phyloP scores from a whole-genome alignment of 2,888 invertebrate genomes.

The Xanthia togata region DNA sequence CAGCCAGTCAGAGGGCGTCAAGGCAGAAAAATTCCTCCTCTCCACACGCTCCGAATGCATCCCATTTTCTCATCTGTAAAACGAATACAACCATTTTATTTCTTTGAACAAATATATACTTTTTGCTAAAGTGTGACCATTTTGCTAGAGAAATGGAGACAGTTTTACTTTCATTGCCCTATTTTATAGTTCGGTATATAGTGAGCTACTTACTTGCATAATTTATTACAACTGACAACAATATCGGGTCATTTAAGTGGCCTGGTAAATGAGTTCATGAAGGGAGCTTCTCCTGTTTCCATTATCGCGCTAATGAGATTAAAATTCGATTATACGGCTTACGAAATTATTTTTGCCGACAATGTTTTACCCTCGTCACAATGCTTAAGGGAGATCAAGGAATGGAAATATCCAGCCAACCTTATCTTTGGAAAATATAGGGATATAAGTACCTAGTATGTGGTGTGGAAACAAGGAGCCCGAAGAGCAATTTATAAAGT shows the following conservation, averaged over 20 bases:
- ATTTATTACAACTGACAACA: conserved; percentile 48
- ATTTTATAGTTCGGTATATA: conserved; percentile 36
- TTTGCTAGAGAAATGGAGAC: conserved; percentile 35
- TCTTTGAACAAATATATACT: conserved; percentile 49
- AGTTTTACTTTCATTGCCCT: conserved; percentile 17
- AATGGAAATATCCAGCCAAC: conserved; percentile 44
- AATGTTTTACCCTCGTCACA: conserved; percentile 70
- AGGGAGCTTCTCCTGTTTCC: conserved; percentile 69
- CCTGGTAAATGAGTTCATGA: conserved; percentile 66
- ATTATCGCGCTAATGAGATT: conserved; percentile 79
- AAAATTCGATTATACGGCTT: conserved; percentile 77
- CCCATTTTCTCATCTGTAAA: conserved; percentile 70
- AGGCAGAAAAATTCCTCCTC: conserved; percentile 68
- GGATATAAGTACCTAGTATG: conserved; percentile 26
- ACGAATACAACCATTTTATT: conserved; percentile 68
- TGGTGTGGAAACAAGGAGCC: conserved; percentile 27
- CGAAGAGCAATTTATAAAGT: conserved; percentile 53
- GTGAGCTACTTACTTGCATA: conserved; percentile 41
- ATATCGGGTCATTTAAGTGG: conserved; percentile 63
- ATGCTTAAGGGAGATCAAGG: conserved; percentile 61
- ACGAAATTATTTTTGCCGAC: conserved; percentile 71
- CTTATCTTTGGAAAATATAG: conserved; percentile 52
- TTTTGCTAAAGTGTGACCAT: conserved; percentile 46
- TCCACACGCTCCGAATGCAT: conserved; percentile 72
- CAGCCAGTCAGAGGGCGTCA: conserved; percentile 56